A percentile compares a stretch with the other conserved stretches of the same genome.
Conservation (phyloP, 2,797 vertebrate species). For the Denticeps clupeoides region DNA sequence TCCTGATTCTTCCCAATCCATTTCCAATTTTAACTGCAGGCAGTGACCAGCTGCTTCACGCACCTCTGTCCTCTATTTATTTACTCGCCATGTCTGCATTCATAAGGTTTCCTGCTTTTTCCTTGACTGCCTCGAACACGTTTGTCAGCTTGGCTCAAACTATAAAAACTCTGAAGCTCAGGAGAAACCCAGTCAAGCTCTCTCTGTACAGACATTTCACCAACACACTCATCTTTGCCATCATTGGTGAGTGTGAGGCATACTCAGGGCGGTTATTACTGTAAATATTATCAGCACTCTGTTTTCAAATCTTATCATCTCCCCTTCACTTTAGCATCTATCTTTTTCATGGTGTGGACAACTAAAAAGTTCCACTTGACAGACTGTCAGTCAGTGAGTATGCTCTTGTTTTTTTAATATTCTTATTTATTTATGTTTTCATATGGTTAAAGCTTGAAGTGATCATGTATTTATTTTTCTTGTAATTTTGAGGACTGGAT, state of each 20-base stretch:
- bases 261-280: too few relatives aligned
- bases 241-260: conserved; percentile 60
- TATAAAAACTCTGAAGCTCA: conserved; percentile 76
- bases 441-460: too few relatives aligned
- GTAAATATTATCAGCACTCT: neutral
- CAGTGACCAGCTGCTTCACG: too few relatives aligned
- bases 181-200: conserved; percentile 77
- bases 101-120: conserved; percentile 28
- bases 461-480: too few relatives aligned
- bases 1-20: too few relatives aligned
- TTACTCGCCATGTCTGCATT: too few relatives aligned
- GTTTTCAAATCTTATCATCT: conserved; percentile 15
- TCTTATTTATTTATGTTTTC: too few relatives aligned
- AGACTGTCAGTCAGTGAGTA: conserved; percentile 75
- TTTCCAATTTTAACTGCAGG: too few relatives aligned
- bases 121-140: conserved; percentile 70
- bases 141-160: conserved; percentile 84
- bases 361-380: conserved; percentile 70
- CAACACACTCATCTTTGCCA: conserved; percentile 76
- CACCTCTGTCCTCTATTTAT: too few relatives aligned
- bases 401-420: neutral
- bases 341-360: conserved; percentile 77
- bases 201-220: conserved; percentile 82
- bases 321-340: conserved; percentile 58
- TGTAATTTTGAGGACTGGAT: conserved; percentile 80